Conservation (phyloP, 2,797 vertebrate genomes). For the Myiotriccus ornatus region DNA sequence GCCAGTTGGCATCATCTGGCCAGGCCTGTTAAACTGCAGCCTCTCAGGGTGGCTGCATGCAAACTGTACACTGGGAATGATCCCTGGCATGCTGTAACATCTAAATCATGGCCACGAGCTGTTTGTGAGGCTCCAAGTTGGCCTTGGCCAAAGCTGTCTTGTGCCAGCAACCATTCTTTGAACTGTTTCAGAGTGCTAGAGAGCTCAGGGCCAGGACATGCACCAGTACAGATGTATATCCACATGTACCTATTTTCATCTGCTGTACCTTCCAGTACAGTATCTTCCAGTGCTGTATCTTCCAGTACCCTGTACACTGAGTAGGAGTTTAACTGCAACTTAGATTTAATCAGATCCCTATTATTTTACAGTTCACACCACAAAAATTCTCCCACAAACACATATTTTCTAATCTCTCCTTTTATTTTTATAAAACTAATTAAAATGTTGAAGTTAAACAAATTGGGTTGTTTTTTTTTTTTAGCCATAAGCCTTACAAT, state of each 20-base stretch:
- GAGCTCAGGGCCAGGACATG: accelerated
- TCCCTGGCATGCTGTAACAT: not conserved
- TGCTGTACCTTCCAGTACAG: not conserved
- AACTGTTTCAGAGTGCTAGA: not conserved
- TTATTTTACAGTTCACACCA: not conserved
- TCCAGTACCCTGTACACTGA: not conserved
- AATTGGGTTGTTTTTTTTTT: not conserved
- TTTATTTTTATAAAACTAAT: constrained; percentile 46
- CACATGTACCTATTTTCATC: not conserved
- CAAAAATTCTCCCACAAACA: not conserved
- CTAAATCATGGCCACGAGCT: not conserved
- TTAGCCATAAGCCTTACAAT: constrained; percentile 9
- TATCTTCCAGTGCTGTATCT: not conserved
- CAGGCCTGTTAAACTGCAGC: not conserved
- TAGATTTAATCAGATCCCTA: not conserved
- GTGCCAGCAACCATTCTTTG: not conserved
- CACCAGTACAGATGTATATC: not conserved
- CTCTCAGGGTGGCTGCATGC: not conserved
- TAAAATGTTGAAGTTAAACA: constrained; percentile 32
- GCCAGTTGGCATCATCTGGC: not conserved
- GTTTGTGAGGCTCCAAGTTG: not conserved
- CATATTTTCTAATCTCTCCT: not conserved
- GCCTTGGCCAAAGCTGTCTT: not conserved
- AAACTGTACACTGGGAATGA: not conserved
- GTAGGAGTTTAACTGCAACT: not conserved